Evolutionary conservation across 1,140 invertebrate genomes (phyloP).

Genomic region (Tetragonula clypearis): DNA sequence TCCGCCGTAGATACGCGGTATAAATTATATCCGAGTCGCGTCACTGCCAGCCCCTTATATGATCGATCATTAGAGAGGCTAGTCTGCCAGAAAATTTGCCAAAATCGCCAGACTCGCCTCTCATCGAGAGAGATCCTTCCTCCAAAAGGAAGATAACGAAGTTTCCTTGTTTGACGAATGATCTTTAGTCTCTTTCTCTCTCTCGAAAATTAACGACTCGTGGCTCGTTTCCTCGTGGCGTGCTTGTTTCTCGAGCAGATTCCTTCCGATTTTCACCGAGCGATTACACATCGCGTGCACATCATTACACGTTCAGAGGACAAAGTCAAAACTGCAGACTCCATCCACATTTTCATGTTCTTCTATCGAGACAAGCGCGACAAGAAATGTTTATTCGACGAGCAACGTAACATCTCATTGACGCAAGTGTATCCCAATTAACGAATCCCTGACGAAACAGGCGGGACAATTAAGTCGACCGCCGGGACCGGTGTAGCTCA

Average conservation of each 20-base stretch:
- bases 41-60: constrained; percentile 79
- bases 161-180: constrained; percentile 31
- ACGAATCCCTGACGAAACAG: constrained; percentile 33
- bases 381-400: neutral
- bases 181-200: neutral
- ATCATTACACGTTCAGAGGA: neutral
- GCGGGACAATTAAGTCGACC: constrained; percentile 62
- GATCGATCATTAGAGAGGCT: constrained; percentile 81
- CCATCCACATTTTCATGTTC: neutral
- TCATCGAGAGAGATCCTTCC: constrained; percentile 14
- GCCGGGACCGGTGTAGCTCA: constrained; percentile 42
- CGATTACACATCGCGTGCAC: neutral
- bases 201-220: neutral
- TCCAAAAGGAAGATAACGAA: constrained; percentile 22
- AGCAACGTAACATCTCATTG: neutral
- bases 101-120: constrained; percentile 64
- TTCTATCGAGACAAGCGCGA: neutral
- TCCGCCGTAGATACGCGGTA: constrained; percentile 78
- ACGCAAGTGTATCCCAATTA: constrained; percentile 39
- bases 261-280: neutral
- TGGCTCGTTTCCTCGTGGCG: neutral
- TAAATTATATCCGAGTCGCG: constrained; percentile 81
- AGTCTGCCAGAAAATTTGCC: constrained; percentile 80
- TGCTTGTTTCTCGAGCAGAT: neutral
- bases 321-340: neutral